phyloP scores from a whole-genome alignment of 2,888 invertebrate species.

The Trichogramma dendrolimi region DNA sequence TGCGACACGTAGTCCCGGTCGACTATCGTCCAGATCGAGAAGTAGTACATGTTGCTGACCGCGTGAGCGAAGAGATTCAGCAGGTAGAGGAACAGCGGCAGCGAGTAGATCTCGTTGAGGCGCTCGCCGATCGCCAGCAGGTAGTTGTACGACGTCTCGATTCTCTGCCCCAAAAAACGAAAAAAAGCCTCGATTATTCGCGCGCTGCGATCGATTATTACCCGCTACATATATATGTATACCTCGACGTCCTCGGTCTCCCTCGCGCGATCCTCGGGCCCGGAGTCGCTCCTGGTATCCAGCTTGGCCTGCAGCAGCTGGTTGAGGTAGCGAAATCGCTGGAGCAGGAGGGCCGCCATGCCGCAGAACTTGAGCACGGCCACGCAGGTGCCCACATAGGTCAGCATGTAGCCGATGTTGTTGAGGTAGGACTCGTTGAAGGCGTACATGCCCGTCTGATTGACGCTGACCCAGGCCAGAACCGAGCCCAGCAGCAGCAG shows the following conservation, averaged over 20 bases:
- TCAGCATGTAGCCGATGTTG: constrained; percentile 40
- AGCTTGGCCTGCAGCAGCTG: background rate
- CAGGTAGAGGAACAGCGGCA: constrained; percentile 43
- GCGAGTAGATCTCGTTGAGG: constrained; percentile 38
- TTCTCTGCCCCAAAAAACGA: constrained; percentile 34
- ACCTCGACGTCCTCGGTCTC: background rate
- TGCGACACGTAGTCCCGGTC: constrained; percentile 13
- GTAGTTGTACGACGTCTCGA: constrained; percentile 40
- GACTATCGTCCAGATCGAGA: constrained; percentile 16
- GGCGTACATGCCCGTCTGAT: constrained; percentile 40
- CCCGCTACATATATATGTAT: too few species aligned
- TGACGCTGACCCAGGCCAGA: constrained; percentile 36
- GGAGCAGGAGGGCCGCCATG: constrained; percentile 38
- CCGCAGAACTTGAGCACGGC: constrained; percentile 41
- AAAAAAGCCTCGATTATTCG: too few species aligned
- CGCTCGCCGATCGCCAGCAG: constrained; percentile 39
- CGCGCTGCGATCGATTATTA: background rate
- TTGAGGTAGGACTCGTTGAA: constrained; percentile 36
- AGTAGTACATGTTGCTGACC: constrained; percentile 38
- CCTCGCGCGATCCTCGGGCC: background rate
- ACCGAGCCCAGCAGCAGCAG: constrained; percentile 21
- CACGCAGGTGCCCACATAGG: constrained; percentile 38
- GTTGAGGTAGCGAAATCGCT: constrained; percentile 43
- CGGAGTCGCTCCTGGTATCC: background rate
- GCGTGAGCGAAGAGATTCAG: constrained; percentile 40